Percentiles rank a stretch among this genome's conserved stretches.
Conservation (phyloP, 2,797 vertebrate genomes). For the Centroberyx gerrardi region DNA sequence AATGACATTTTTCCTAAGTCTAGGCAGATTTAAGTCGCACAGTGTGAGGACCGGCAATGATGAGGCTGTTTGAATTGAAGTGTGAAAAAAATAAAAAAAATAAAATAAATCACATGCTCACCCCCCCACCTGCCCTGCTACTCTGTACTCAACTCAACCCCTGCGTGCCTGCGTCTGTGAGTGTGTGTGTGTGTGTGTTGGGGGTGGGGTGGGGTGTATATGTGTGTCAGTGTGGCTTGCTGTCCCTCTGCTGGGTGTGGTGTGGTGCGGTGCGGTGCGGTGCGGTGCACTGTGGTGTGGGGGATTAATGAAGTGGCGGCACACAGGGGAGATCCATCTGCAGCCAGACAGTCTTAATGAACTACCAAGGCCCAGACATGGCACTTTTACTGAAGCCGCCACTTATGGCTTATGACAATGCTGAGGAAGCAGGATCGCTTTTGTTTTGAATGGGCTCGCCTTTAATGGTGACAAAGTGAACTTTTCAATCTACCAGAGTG, state of each 20-base stretch:
- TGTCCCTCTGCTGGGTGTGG: slow-evolving; percentile 33
- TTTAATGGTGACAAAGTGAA: slow-evolving; percentile 77
- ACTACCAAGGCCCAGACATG: slow-evolving; percentile 54
- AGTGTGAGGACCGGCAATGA: slow-evolving; percentile 30
- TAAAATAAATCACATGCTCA: slow-evolving; percentile 6
- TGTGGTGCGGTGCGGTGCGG: neutral
- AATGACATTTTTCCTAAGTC: slow-evolving; percentile 47
- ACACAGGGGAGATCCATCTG: slow-evolving; percentile 71
- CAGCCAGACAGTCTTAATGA: slow-evolving; percentile 75
- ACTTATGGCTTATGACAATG: slow-evolving; percentile 75
- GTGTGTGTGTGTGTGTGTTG: slow-evolving; percentile 27
- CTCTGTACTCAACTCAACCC: neutral
- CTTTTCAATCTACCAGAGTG: slow-evolving; percentile 81
- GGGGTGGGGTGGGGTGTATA: slow-evolving; percentile 37
- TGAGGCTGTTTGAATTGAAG: slow-evolving; percentile 42
- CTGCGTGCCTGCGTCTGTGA: neutral
- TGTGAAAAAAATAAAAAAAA: slow-evolving; percentile 25
- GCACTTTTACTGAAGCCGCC: slow-evolving; percentile 59
- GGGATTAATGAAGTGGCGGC: slow-evolving; percentile 73
- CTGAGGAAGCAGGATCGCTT: slow-evolving; percentile 72
- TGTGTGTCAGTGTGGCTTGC: slow-evolving; percentile 7
- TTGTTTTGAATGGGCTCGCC: slow-evolving; percentile 63
- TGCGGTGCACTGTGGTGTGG: neutral
- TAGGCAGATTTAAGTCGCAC: slow-evolving; percentile 48
- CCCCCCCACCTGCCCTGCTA: neutral